Conservation (phyloP, 1,140 invertebrate genomes). For the Neotoxoptera formosana region DNA sequence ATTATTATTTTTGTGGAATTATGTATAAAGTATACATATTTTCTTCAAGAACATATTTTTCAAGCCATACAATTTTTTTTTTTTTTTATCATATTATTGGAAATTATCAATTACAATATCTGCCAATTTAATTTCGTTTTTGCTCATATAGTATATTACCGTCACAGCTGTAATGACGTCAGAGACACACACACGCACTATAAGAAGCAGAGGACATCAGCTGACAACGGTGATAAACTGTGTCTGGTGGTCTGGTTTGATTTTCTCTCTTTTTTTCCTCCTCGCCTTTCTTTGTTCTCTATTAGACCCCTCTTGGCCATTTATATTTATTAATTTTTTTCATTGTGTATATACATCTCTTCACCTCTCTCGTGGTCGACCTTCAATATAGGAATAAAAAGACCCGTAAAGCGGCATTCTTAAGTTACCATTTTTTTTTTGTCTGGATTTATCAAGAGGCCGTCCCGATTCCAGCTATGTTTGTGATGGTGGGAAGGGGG, state of each 20-base stretch:
- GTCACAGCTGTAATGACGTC: conserved; percentile 51
- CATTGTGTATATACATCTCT: conserved; percentile 5
- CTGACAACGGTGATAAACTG: conserved; percentile 48
- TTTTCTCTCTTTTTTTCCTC: conserved; percentile 37
- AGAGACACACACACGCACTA: not conserved
- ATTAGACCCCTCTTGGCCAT: conserved; percentile 33
- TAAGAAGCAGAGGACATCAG: not conserved
- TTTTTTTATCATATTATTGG: not conserved
- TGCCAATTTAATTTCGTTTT: not conserved
- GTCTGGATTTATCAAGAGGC: conserved; percentile 22
- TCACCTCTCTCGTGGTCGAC: not conserved
- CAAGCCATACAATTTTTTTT: not conserved
- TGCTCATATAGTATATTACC: not conserved
- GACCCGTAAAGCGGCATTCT: conserved; percentile 52
- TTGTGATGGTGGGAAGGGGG: not conserved
- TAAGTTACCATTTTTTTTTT: conserved; percentile 55
- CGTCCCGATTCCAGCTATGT: not conserved
- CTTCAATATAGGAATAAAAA: conserved; percentile 41
- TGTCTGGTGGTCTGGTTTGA: conserved; percentile 37
- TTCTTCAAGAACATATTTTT: not conserved
- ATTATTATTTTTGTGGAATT: not conserved
- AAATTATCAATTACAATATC: conserved; percentile 28
- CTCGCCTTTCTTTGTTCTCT: conserved; percentile 37
- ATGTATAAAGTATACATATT: not conserved
- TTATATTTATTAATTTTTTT: conserved; percentile 47